phyloP scores from a whole-genome alignment of 2,888 invertebrate genomes.

The Spodoptera exigua region DNA sequence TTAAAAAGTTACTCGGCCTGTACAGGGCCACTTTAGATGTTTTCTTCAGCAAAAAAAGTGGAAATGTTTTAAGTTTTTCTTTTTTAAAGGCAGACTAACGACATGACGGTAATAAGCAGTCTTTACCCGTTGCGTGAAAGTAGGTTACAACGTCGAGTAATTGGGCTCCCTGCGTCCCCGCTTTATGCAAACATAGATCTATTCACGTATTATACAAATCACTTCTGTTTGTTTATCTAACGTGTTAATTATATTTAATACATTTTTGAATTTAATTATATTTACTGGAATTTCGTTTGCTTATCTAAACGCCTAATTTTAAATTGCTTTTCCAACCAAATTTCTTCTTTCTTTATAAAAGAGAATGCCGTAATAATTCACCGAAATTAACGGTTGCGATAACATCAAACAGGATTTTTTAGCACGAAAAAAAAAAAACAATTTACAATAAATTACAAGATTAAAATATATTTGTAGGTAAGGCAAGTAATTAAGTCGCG shows the following conservation, averaged over 20 bases:
- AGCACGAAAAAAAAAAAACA: background rate
- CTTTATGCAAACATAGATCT: constrained; percentile 52
- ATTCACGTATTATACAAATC: constrained; percentile 47
- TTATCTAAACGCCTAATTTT: background rate
- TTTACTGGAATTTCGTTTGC: background rate
- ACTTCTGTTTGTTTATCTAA: constrained; percentile 19
- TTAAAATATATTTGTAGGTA: constrained; percentile 7
- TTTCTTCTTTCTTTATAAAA: too few relatives aligned
- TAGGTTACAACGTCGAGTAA: constrained; percentile 65
- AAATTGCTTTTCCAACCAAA: too few relatives aligned
- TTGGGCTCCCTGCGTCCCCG: constrained; percentile 56
- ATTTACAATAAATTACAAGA: constrained; percentile 10
- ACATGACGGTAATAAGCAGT: constrained; percentile 56
- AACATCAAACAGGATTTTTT: background rate
- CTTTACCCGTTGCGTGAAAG: constrained; percentile 58
- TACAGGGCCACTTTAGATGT: constrained; percentile 13
- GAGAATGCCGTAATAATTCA: too few relatives aligned
- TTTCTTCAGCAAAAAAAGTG: constrained; percentile 23
- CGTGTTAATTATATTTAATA: constrained; percentile 19
- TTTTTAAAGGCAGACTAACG: constrained; percentile 52
- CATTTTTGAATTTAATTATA: constrained; percentile 11
- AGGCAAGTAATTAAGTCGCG: constrained; percentile 24
- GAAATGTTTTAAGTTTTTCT: constrained; percentile 44
- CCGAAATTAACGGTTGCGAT: too few relatives aligned
- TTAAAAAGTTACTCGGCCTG: constrained; percentile 9